Evolutionary conservation across 2,797 vertebrate species (phyloP).

Genomic region (Macroramphosus scolopax): DNA sequence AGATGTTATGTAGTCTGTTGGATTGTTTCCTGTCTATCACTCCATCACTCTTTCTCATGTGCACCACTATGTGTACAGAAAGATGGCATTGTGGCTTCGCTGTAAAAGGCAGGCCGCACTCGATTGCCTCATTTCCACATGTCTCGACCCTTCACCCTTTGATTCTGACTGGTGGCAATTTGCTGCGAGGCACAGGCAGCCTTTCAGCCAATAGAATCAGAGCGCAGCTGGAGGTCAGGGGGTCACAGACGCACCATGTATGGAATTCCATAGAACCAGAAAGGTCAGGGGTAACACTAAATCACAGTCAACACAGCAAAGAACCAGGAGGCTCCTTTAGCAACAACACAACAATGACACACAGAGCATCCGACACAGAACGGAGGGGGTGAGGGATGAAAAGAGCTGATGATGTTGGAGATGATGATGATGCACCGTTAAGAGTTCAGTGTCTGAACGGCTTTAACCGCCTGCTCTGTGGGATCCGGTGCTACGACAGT

Average conservation of each 20-base stretch:
- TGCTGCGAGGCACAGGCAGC: slow-evolving; percentile 56
- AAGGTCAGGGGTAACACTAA: slow-evolving; percentile 63
- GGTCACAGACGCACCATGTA: slow-evolving; percentile 68
- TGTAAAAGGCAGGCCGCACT: slow-evolving; percentile 58
- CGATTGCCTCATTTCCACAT: slow-evolving; percentile 70
- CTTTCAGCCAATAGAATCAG: slow-evolving; percentile 71
- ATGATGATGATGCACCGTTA: no score
- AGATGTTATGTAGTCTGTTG: slow-evolving; percentile 1
- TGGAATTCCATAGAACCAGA: slow-evolving; percentile 72
- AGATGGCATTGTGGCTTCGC: slow-evolving; percentile 61
- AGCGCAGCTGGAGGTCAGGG: slow-evolving; percentile 52
- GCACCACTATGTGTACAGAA: slow-evolving; percentile 50
- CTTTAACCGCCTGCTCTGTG: no score
- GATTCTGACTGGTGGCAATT: slow-evolving; percentile 66
- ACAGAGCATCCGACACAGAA: slow-evolving; percentile 11
- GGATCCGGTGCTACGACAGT: no score
- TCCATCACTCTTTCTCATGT: slow-evolving; percentile 21
- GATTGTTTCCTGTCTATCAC: slow-evolving; percentile 9
- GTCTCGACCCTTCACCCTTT: slow-evolving; percentile 60
- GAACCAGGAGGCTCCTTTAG: slow-evolving; percentile 45
- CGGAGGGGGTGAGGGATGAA: background rate
- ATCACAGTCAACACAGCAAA: slow-evolving; percentile 63
- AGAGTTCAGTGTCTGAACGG: no score
- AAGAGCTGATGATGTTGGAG: slow-evolving; percentile 6
- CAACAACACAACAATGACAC: slow-evolving; percentile 46